Evolutionary conservation across 2,888 invertebrate species (phyloP).

Genomic region (Lithophane leautieri): DNA sequence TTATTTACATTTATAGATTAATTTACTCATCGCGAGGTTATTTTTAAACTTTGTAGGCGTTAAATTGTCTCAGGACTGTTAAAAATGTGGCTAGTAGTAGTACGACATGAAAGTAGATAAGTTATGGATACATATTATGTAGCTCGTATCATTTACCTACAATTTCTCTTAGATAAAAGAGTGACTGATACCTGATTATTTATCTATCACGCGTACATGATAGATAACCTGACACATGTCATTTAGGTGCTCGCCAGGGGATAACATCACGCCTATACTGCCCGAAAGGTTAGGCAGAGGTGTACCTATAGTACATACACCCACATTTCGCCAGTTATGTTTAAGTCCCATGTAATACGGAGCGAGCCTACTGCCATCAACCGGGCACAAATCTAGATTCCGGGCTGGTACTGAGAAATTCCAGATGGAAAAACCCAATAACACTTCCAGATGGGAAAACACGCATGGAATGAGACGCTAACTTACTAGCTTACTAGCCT

Average conservation of each 20-base stretch:
- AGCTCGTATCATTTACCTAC: background rate
- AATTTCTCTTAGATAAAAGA: background rate
- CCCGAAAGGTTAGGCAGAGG: no score
- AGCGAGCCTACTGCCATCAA: no score
- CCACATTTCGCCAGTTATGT: no score
- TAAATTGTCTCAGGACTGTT: background rate
- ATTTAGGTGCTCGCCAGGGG: background rate
- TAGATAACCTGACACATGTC: background rate
- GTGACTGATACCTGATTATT: conserved; percentile 5
- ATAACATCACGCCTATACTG: background rate
- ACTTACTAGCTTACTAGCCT: no score
- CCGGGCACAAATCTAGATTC: no score
- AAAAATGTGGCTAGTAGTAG: background rate
- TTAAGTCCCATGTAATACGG: no score
- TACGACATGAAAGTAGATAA: background rate
- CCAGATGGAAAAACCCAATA: no score
- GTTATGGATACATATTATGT: background rate
- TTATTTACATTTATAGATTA: conserved; percentile 30
- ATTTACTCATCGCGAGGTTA: conserved; percentile 15
- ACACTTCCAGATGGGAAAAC: no score
- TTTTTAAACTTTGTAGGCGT: conserved; percentile 26
- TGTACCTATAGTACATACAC: no score
- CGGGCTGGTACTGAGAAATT: no score
- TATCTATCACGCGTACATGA: conserved; percentile 2
- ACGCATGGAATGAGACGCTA: no score